phyloP scores from a whole-genome alignment of 2,113 vertebrate genomes.

The Syngnathus typhle region DNA sequence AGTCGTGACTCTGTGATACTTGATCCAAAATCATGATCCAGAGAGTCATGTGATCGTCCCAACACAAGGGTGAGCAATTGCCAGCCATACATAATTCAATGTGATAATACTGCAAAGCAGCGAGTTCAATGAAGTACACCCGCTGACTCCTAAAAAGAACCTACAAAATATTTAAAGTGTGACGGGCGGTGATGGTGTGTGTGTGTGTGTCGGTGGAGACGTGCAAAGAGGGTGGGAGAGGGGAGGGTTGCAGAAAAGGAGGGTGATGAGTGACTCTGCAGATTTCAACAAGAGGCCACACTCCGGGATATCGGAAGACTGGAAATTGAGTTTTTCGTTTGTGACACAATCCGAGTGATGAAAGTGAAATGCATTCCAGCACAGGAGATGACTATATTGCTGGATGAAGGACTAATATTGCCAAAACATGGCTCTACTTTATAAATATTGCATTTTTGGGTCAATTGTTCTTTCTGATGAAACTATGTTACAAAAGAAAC shows the following conservation, averaged over 20 bases:
- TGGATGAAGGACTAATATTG: neutral
- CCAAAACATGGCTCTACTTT: no score
- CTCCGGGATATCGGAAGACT: conserved; percentile 16
- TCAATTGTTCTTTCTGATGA: neutral
- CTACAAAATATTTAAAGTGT: conserved; percentile 38
- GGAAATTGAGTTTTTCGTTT: conserved; percentile 1
- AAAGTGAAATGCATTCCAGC: neutral
- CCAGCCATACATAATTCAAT: neutral
- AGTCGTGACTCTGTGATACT: neutral
- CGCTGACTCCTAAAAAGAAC: conserved; percentile 11
- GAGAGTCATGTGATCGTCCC: neutral
- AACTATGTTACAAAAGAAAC: neutral
- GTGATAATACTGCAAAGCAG: neutral
- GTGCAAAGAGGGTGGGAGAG: conserved; percentile 26
- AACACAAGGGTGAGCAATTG: neutral
- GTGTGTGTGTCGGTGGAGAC: conserved; percentile 24
- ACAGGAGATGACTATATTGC: neutral
- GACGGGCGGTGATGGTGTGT: conserved; percentile 31
- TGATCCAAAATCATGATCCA: neutral
- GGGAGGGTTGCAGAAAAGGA: conserved; percentile 43
- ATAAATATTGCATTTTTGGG: no score
- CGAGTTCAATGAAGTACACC: neutral
- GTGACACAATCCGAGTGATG: neutral
- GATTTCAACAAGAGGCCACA: conserved; percentile 46
- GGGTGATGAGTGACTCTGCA: conserved; percentile 53